Evolutionary conservation across 2,888 invertebrate genomes (phyloP).

Genomic region (Drosophila testacea): DNA sequence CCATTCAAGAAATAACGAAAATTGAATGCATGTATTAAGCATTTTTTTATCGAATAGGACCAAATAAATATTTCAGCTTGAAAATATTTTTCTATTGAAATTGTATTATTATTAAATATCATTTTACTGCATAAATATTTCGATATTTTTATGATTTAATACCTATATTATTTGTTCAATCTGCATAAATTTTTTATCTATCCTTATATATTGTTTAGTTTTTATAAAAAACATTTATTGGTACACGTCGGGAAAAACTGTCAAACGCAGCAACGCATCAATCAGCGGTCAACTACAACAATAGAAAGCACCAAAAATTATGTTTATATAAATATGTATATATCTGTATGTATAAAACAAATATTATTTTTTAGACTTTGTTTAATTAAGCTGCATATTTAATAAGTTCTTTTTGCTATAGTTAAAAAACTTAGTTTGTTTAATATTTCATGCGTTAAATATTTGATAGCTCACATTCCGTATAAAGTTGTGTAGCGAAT

Average conservation of each 20-base stretch:
- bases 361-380: conserved; percentile 45
- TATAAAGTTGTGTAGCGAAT: conserved; percentile 27
- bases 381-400: conserved; percentile 49
- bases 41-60: conserved; percentile 17
- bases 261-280: conserved; percentile 71
- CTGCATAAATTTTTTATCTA: conserved; percentile 29
- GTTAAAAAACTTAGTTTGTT: conserved; percentile 65
- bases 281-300: conserved; percentile 58
- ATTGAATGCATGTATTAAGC: no score
- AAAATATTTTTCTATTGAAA: conserved; percentile 9
- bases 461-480: conserved; percentile 58
- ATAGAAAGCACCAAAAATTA: conserved; percentile 29
- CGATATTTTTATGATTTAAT: conserved; percentile 50
- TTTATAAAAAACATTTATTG: conserved; percentile 66
- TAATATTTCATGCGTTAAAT: conserved; percentile 72
- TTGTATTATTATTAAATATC: conserved; percentile 34
- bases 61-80: conserved; percentile 22
- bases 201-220: conserved; percentile 52
- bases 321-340: conserved; percentile 8
- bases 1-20: background rate
- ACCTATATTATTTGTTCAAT: conserved; percentile 30
- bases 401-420: conserved; percentile 36
- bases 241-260: conserved; percentile 56
- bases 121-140: conserved; percentile 40
- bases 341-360: background rate